Conservation (phyloP, 1,140 invertebrate genomes). For the Leptopilina clavipes region DNA sequence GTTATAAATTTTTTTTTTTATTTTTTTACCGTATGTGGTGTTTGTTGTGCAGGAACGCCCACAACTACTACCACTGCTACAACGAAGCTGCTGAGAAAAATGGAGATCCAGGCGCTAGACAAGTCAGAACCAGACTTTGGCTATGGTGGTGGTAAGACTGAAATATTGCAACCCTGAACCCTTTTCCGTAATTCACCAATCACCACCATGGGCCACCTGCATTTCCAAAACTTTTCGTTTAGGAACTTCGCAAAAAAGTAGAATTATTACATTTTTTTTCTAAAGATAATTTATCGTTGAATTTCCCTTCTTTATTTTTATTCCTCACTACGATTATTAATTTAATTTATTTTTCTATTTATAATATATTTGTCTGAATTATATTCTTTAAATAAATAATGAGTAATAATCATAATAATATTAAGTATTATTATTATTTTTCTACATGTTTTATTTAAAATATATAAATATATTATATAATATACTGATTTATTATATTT, state of each 20-base stretch:
- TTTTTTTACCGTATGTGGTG: conserved; percentile 62
- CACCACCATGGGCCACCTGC: conserved; percentile 45
- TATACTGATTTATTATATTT: too few relatives aligned
- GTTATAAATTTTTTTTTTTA: conserved; percentile 35
- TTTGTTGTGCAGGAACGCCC: conserved; percentile 72
- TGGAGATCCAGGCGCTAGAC: conserved; percentile 72
- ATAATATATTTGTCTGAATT: too few relatives aligned
- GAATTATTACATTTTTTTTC: too few relatives aligned
- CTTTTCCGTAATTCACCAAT: conserved; percentile 47
- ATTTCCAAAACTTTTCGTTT: conserved; percentile 46
- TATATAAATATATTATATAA: too few relatives aligned
- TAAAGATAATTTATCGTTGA: not conserved
- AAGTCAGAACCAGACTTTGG: conserved; percentile 67
- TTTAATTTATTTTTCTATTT: too few relatives aligned
- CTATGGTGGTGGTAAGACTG: conserved; percentile 72
- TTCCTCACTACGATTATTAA: too few relatives aligned
- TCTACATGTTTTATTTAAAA: too few relatives aligned
- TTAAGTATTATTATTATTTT: too few relatives aligned
- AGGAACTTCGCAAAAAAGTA: conserved; percentile 46
- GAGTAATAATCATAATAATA: too few relatives aligned
- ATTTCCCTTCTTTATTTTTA: not conserved
- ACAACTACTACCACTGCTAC: conserved; percentile 68
- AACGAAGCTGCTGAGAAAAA: conserved; percentile 71
- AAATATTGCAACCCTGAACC: conserved; percentile 53
- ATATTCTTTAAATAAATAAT: too few relatives aligned